Conservation (phyloP, 2,888 invertebrate species). For the Escarpia spicata region DNA sequence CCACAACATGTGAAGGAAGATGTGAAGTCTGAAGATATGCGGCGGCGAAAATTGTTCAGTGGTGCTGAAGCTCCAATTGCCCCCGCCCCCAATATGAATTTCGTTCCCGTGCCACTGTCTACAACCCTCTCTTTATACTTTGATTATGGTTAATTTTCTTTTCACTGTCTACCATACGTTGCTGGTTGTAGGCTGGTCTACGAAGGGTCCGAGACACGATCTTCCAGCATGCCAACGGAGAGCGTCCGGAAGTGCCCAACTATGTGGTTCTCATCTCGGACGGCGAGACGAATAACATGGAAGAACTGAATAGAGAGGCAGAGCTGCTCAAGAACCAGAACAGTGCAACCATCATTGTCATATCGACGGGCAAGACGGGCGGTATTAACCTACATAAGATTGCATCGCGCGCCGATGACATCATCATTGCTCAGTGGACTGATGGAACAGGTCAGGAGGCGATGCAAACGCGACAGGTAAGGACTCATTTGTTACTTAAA, state of each 20-base stretch:
- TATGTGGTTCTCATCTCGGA: conserved; percentile 19
- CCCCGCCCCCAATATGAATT: no score
- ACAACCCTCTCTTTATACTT: no score
- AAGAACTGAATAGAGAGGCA: background rate
- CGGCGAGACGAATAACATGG: conserved; percentile 17
- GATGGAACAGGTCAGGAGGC: background rate
- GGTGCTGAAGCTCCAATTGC: no score
- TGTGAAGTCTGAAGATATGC: no score
- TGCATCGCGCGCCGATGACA: background rate
- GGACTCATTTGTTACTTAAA: background rate
- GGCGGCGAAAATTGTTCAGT: no score
- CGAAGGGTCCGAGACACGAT: background rate
- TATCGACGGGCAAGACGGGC: background rate
- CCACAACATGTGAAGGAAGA: no score
- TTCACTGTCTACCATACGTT: no score
- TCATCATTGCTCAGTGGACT: background rate
- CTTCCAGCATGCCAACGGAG: background rate
- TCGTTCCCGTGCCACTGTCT: no score
- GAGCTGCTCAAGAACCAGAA: background rate
- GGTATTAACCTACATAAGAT: background rate
- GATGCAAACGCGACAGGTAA: background rate
- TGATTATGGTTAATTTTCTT: no score
- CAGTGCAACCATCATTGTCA: background rate
- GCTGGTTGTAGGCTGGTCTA: background rate
- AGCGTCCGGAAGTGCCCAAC: conserved; percentile 6